A percentile compares a stretch with the other conserved stretches of the same genome.
These are phyloP conservation scores for Anguilla megastoma DNA, from an alignment of 2,797 vertebrate genomes.

Conservation along the genomic window DNA sequence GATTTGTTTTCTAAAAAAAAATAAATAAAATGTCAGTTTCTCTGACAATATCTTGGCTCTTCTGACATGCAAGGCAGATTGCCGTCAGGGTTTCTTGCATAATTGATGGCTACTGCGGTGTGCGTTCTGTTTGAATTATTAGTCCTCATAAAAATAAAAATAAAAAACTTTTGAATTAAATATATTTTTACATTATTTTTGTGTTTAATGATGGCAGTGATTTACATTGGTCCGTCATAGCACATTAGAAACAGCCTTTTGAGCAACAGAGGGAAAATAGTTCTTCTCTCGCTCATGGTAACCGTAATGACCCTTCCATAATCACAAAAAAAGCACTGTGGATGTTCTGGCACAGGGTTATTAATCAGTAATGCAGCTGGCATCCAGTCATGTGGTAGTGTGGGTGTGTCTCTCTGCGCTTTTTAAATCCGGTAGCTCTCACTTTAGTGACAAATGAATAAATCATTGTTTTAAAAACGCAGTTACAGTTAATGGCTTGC, in stretches of 20 bases:
- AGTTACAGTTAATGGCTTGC: conserved; percentile 74
- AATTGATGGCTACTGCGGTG: not conserved
- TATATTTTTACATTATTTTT: not conserved
- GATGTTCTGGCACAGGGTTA: conserved; percentile 57
- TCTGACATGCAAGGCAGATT: not conserved
- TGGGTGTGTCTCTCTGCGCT: conserved; percentile 1
- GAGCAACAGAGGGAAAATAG: not conserved
- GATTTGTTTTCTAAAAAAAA: not conserved
- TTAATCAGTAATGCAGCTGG: conserved; percentile 56
- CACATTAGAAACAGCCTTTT: conserved; percentile 15
- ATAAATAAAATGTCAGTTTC: conserved; percentile 1
- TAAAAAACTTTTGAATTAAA: conserved; percentile 11
- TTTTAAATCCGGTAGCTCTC: conserved; percentile 61
- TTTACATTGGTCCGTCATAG: not conserved
- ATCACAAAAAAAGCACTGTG: conserved; percentile 60
- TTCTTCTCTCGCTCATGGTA: conserved; percentile 57
- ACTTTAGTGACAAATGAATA: conserved; percentile 72
- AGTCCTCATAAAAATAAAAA: not conserved
- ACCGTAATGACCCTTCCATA: conserved; percentile 61
- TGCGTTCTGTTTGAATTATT: not conserved
- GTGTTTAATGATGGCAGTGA: not conserved
- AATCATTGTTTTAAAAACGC: conserved; percentile 74
- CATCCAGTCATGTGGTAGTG: conserved; percentile 35
- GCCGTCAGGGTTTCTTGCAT: not conserved
- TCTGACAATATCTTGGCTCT: not conserved